These are phyloP conservation scores for Acestrorhynchus altus DNA, from an alignment of 2,797 vertebrate genomes.

Conservation along the genomic window DNA sequence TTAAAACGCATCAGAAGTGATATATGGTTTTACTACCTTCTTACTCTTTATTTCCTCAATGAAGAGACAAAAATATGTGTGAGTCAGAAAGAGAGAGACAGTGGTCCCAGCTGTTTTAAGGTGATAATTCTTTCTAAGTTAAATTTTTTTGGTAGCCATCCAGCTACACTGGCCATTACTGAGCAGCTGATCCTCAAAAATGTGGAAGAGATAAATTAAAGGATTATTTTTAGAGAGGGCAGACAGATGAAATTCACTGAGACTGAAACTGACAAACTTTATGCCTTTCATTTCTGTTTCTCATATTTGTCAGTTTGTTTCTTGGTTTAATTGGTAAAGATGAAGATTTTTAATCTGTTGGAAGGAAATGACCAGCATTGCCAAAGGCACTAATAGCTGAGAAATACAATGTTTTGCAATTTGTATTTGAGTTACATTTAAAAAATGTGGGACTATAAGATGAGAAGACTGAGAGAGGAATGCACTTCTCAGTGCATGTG, in stretches of 20 bases:
- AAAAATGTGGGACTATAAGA: slow-evolving; percentile 9
- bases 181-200: slow-evolving; percentile 52
- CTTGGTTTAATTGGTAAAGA: too few species aligned
- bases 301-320: too few species aligned
- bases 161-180: slow-evolving; percentile 36
- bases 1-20: background rate
- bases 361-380: too few species aligned
- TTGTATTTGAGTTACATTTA: background rate
- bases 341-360: too few species aligned
- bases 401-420: background rate
- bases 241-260: slow-evolving; percentile 38
- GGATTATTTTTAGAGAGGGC: slow-evolving; percentile 27
- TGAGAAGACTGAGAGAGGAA: background rate
- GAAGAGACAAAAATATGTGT: slow-evolving; percentile 37
- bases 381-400: too few species aligned
- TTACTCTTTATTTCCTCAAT: slow-evolving; percentile 48
- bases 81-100: background rate
- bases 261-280: slow-evolving; percentile 11
- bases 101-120: background rate
- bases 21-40: background rate
- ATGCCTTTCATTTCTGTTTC: background rate
- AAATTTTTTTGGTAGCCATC: slow-evolving; percentile 33
- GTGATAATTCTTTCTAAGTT: slow-evolving; percentile 9
- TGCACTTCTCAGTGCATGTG: slow-evolving; percentile 14
- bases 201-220: slow-evolving; percentile 56